These are phyloP conservation scores for Maniola hyperantus DNA, from an alignment of 2,888 invertebrate species.

Conservation along the genomic window DNA sequence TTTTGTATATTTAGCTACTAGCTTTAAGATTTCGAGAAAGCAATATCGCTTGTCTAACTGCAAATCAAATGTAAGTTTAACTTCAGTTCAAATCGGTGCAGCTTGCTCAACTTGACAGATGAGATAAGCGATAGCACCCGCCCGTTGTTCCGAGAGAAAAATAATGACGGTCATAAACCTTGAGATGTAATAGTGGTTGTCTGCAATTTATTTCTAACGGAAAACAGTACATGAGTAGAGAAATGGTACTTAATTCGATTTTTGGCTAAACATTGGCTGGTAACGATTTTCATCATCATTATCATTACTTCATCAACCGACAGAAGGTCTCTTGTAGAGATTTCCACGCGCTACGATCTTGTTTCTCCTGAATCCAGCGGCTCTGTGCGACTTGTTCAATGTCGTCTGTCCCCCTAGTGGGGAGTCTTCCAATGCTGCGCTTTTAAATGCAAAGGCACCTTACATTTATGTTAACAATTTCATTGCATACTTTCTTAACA, in stretches of 20 bases:
- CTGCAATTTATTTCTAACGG: slow-evolving; percentile 13
- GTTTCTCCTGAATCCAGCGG: too few relatives aligned
- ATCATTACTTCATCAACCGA: too few relatives aligned
- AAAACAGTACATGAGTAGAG: background rate
- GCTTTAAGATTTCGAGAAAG: background rate
- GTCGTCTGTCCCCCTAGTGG: too few relatives aligned
- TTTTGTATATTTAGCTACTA: background rate
- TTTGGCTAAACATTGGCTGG: too few relatives aligned
- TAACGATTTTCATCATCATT: too few relatives aligned
- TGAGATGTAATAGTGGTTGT: slow-evolving; percentile 18
- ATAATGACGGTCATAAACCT: slow-evolving; percentile 13
- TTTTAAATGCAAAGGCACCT: too few relatives aligned
- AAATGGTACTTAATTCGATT: background rate
- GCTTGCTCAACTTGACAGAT: slow-evolving; percentile 17
- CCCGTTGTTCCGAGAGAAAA: slow-evolving; percentile 12
- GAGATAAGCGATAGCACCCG: slow-evolving; percentile 8
- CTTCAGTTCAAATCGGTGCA: slow-evolving; percentile 13
- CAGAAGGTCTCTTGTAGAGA: too few relatives aligned
- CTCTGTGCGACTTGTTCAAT: too few relatives aligned
- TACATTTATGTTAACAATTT: too few relatives aligned
- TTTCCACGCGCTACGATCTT: too few relatives aligned
- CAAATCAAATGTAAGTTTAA: slow-evolving; percentile 14
- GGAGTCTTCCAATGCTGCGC: too few relatives aligned
- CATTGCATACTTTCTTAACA: too few relatives aligned
- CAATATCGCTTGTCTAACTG: background rate